These are phyloP conservation scores for Latrodectus elegans DNA, from an alignment of 2,888 invertebrate genomes.

Conservation along the genomic window DNA sequence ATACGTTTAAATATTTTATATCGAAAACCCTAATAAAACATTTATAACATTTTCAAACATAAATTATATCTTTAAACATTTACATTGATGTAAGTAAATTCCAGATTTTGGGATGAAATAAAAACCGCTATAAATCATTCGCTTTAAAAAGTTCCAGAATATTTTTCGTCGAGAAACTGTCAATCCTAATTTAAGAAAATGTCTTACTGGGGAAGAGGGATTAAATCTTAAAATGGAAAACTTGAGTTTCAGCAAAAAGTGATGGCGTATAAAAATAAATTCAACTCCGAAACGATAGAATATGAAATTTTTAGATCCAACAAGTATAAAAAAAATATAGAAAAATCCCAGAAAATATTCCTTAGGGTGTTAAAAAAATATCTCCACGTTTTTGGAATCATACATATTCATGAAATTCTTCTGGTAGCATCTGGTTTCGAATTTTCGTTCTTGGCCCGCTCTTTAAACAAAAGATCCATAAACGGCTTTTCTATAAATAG, in stretches of 20 bases:
- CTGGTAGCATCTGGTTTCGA: constrained; percentile 62
- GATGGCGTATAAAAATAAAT: constrained; percentile 7
- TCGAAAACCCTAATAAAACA: neutral
- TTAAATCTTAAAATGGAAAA: neutral
- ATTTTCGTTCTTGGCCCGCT: constrained; percentile 49
- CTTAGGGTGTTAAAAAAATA: constrained; percentile 10
- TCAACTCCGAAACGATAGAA: constrained; percentile 16
- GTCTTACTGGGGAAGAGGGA: neutral
- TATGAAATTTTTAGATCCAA: constrained; percentile 50
- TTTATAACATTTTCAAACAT: neutral
- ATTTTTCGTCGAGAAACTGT: constrained; percentile 3
- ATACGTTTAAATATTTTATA: too few relatives aligned
- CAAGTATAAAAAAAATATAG: constrained; percentile 33
- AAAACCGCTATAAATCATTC: too few relatives aligned
- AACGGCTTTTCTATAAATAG: constrained; percentile 63
- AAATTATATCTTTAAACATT: neutral
- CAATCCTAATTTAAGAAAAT: constrained; percentile 27
- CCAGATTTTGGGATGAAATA: too few relatives aligned
- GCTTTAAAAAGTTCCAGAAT: too few relatives aligned
- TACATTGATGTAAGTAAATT: neutral
- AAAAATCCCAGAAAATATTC: constrained; percentile 5
- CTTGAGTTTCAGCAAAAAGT: neutral
- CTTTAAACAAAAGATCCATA: constrained; percentile 58
- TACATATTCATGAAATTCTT: constrained; percentile 63
- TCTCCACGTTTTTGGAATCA: constrained; percentile 30